These are phyloP conservation scores for Cynopterus brachyotis DNA, from an alignment of 2,113 vertebrate genomes.

Conservation along the genomic window DNA sequence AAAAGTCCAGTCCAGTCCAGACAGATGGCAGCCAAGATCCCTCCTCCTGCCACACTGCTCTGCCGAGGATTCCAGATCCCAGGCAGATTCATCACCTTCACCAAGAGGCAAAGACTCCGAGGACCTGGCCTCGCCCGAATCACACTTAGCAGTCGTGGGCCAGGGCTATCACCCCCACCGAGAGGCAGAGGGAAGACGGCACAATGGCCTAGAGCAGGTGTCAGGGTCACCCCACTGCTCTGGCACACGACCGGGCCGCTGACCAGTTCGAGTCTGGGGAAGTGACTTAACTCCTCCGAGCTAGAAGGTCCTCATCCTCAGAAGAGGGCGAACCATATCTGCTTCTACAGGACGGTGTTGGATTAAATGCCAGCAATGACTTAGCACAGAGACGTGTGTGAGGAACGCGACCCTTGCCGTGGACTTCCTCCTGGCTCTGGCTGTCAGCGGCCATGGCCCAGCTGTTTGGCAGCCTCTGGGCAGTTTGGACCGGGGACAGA, in stretches of 20 bases:
- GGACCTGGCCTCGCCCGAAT: not conserved
- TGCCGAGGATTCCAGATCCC: conserved; percentile 68
- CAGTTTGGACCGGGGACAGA: not conserved
- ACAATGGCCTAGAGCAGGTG: fast-evolving
- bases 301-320: not conserved
- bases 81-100: conserved; percentile 65
- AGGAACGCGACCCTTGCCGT: fast-evolving
- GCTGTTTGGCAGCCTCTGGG: not conserved
- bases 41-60: conserved; percentile 52
- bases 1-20: not conserved
- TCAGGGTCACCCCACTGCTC: fast-evolving
- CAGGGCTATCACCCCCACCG: not conserved
- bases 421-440: not conserved
- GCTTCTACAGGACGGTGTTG: fast-evolving
- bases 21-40: conserved; percentile 42
- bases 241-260: not conserved
- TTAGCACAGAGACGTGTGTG: fast-evolving
- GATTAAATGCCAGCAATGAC: not conserved
- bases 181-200: fast-evolving
- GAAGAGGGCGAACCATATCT: fast-evolving
- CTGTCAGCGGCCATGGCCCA: not conserved
- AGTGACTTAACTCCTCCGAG: not conserved
- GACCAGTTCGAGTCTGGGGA: not conserved
- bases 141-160: not conserved
- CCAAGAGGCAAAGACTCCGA: not conserved